phyloP scores from a whole-genome alignment of 2,797 vertebrate genomes.

The Anabacerthia variegaticeps region DNA sequence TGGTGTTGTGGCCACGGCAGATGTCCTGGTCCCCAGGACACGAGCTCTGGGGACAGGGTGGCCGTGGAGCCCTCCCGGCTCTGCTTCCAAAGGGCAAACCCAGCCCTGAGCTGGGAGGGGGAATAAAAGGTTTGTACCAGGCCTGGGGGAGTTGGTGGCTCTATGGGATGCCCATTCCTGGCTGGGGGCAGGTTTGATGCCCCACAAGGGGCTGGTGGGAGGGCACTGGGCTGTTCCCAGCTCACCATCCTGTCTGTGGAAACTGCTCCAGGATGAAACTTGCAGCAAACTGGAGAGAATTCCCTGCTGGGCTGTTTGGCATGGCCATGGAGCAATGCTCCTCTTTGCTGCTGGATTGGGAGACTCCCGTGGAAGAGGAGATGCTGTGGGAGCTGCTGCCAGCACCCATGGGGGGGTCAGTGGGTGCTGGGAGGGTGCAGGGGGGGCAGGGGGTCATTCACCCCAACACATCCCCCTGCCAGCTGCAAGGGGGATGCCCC shows the following conservation, averaged over 20 bases:
- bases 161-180: accelerated
- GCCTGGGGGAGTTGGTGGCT: accelerated
- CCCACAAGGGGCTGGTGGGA: accelerated
- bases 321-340: accelerated
- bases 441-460: neutral
- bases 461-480: accelerated
- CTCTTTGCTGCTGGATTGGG: accelerated
- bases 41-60: neutral
- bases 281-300: accelerated
- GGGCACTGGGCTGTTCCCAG: neutral
- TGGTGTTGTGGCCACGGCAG: neutral
- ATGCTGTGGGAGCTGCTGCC: neutral
- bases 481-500: accelerated
- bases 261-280: neutral
- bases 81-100: neutral
- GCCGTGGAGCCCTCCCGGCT: neutral
- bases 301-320: neutral
- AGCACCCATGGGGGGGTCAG: neutral
- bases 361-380: accelerated
- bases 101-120: neutral
- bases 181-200: neutral
- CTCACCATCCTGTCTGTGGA: accelerated
- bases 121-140: slow-evolving; percentile 62
- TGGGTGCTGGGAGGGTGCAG: neutral
- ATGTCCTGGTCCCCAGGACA: accelerated